Evolutionary conservation across 2,888 invertebrate genomes (phyloP), one percentile per base, ranked within the genome.

Genomic region (Azorinus chamasolen): DNA sequence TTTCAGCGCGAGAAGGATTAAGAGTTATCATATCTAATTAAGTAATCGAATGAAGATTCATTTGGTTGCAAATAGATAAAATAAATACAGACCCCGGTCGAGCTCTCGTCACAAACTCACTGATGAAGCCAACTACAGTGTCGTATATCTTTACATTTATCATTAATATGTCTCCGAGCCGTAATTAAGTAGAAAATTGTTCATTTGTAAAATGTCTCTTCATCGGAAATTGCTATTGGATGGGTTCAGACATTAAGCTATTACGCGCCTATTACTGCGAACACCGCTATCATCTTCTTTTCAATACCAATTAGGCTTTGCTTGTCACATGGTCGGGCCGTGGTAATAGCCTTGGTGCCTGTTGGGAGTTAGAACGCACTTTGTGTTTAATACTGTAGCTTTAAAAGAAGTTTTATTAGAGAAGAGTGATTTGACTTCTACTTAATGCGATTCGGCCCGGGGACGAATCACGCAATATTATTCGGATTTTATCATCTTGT

Each of bases 221-320:
- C 59, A 68, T 20, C 59, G 79, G 79, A 79, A 79, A 79, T 79
- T 79, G 79, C 50, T 63, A 62, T 41, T 58, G 57, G 72, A 79
- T 75, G 66, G 62, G 69, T 75, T 68, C 68, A 72, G 79, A 75
- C 79, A 75, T 79, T 79, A 72, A 75, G 75, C 79, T 79, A 79
- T 79, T 79, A 74, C 72, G 71, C 66, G 68, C 72, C 79, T 69
- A 68, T 79, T 71, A 79, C 69, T 24, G 53, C 43, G 62, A 69
- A 72, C 79, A 58, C 71, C 51, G 20, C 54, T 58, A 55, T 72
- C 74, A 64, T 66, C 69, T 43, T 37, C 69, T 64, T 79, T 79
- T 79, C 79, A 79, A 68, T 68, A 74, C 71, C 79, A 79, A 79
- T 79, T 75, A 79, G 75, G 39, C 53, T 51, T 20, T 65, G 72